Conservation (phyloP, 2,888 invertebrate species). For the Tenodera sinensis region DNA sequence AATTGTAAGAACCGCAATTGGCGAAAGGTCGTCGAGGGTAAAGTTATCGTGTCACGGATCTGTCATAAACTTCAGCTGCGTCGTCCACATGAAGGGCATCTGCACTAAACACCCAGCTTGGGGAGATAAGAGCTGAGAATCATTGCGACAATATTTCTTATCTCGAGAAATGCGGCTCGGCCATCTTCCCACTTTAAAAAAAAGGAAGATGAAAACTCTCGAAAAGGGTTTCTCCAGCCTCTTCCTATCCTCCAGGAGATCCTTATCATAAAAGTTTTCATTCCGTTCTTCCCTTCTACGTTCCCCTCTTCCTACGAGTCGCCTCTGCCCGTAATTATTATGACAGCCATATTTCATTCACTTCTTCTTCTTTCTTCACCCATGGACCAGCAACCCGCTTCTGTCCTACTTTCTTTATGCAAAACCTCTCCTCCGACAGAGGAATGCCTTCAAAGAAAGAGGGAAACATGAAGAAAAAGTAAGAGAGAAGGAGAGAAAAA, state of each 20-base stretch:
- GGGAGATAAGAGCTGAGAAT: background rate
- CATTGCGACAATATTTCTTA: background rate
- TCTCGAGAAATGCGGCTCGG: background rate
- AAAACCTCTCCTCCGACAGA: slow-evolving; percentile 17
- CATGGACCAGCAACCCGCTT: background rate
- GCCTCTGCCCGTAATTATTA: slow-evolving; percentile 27
- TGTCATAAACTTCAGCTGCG: background rate
- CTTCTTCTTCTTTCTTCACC: background rate
- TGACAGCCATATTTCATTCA: slow-evolving; percentile 24
- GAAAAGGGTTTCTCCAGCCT: background rate
- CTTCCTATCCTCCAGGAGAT: background rate
- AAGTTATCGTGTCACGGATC: background rate
- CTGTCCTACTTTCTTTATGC: slow-evolving; percentile 22
- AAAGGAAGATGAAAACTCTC: background rate
- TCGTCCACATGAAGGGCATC: background rate
- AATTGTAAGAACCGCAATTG: background rate
- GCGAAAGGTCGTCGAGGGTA: background rate
- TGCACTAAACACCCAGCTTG: background rate
- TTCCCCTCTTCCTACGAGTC: background rate
- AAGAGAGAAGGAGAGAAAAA: background rate
- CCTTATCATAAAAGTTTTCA: slow-evolving; percentile 26
- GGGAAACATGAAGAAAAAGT: background rate
- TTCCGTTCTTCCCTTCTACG: slow-evolving; percentile 5
- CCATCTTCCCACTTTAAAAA: background rate
- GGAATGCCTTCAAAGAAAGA: slow-evolving; percentile 14